Evolutionary conservation across 2,797 vertebrate species (phyloP).

Genomic region (Labroides dimidiatus): DNA sequence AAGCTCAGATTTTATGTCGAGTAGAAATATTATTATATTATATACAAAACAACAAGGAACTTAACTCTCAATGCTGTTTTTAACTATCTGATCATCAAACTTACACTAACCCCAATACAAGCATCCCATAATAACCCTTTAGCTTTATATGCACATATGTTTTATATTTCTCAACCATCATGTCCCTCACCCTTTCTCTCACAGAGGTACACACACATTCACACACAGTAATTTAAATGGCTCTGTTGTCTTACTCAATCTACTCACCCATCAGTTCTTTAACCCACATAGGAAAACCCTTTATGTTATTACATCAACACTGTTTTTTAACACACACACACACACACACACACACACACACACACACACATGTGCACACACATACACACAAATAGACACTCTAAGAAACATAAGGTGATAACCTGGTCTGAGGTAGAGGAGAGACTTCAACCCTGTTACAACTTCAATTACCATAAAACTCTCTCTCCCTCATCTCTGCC

Average conservation of each 20-base stretch:
- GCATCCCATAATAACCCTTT: not conserved
- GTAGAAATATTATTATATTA: not conserved
- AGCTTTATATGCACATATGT: not conserved
- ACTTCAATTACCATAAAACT: slow-evolving; percentile 79
- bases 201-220: not conserved
- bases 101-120: too few species aligned
- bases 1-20: not conserved
- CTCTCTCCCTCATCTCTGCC: slow-evolving; percentile 7
- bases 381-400: slow-evolving; percentile 10
- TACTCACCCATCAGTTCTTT: slow-evolving; percentile 89
- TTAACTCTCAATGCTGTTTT: not conserved
- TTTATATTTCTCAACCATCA: not conserved
- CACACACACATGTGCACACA: slow-evolving; percentile 17
- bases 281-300: slow-evolving; percentile 89
- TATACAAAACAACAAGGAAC: not conserved
- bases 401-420: slow-evolving; percentile 80
- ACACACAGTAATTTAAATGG: slow-evolving; percentile 84
- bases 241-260: slow-evolving; percentile 92
- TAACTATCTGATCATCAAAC: not conserved
- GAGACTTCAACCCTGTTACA: slow-evolving; percentile 72
- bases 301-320: slow-evolving; percentile 95
- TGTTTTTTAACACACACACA: slow-evolving; percentile 60
- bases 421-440: slow-evolving; percentile 86
- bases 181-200: slow-evolving; percentile 6
- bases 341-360: slow-evolving; percentile 14